These are phyloP conservation scores for Dreissena polymorpha DNA, from an alignment of 1,140 invertebrate genomes.

Conservation along the genomic window DNA sequence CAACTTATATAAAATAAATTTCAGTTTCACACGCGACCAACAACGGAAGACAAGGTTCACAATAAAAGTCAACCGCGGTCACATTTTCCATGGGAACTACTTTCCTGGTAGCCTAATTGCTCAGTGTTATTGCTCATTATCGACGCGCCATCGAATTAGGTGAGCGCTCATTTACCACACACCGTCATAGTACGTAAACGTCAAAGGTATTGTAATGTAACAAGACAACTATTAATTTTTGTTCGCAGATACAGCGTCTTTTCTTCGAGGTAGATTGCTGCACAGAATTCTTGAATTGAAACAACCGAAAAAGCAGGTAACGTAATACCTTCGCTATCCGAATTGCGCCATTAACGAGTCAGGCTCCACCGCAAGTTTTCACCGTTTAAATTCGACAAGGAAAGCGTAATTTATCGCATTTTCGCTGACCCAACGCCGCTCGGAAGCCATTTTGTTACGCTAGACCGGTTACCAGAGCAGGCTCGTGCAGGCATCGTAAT, in stretches of 20 bases:
- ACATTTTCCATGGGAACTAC: too few species aligned
- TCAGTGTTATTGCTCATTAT: too few species aligned
- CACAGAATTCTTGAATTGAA: conserved; percentile 34
- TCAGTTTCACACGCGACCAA: too few species aligned
- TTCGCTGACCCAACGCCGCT: conserved; percentile 37
- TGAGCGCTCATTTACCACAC: too few species aligned
- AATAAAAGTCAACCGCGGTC: too few species aligned
- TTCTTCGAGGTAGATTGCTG: conserved; percentile 13
- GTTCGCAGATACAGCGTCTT: neutral
- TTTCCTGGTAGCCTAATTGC: too few species aligned
- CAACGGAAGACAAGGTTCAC: too few species aligned
- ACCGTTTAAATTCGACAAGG: conserved; percentile 48
- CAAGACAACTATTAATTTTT: neutral
- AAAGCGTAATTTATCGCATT: conserved; percentile 46
- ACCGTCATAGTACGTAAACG: too few species aligned
- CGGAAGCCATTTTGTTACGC: conserved; percentile 40
- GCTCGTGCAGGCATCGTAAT: neutral
- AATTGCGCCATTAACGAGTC: conserved; percentile 34
- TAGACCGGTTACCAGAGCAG: conserved; percentile 9
- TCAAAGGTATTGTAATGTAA: neutral
- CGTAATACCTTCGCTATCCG: conserved; percentile 36
- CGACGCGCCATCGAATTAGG: too few species aligned
- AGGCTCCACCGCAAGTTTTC: conserved; percentile 31
- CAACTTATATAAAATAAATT: too few species aligned
- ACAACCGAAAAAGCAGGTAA: conserved; percentile 14